Evolutionary conservation across 2,888 invertebrate genomes (phyloP).

Genomic region (Xylophagus ater): DNA sequence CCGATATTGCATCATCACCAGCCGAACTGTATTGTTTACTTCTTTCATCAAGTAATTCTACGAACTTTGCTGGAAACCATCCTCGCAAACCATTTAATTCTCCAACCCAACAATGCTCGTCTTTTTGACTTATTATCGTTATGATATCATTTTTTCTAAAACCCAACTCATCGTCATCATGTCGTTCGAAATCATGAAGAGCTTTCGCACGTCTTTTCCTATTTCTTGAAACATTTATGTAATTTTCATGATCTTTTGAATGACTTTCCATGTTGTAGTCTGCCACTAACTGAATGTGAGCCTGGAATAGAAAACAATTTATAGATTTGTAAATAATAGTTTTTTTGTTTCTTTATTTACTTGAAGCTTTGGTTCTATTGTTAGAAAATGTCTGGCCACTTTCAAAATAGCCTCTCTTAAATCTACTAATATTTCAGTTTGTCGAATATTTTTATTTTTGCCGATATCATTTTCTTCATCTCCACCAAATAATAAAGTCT

Average conservation of each 20-base stretch:
- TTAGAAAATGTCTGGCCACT: slow-evolving; percentile 87
- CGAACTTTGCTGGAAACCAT: slow-evolving; percentile 97
- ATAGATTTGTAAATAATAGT: no score
- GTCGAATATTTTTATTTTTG: slow-evolving; percentile 92
- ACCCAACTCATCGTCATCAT: slow-evolving; percentile 96
- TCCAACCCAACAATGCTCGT: slow-evolving; percentile 98
- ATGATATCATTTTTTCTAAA: slow-evolving; percentile 98
- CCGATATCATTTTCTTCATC: slow-evolving; percentile 67
- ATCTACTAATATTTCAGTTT: slow-evolving; percentile 97
- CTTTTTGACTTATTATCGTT: slow-evolving; percentile 91
- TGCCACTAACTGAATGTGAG: slow-evolving; percentile 70
- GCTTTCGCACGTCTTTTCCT: slow-evolving; percentile 89
- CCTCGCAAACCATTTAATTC: slow-evolving; percentile 90
- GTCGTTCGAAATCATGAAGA: slow-evolving; percentile 90
- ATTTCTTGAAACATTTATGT: slow-evolving; percentile 82
- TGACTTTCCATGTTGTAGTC: slow-evolving; percentile 96
- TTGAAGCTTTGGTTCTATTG: slow-evolving; percentile 75
- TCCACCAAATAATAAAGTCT: slow-evolving; percentile 76
- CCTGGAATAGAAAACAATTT: slow-evolving; percentile 25
- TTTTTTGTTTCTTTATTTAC: no score
- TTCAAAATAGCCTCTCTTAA: slow-evolving; percentile 90
- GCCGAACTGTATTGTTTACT: slow-evolving; percentile 84
- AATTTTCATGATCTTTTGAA: slow-evolving; percentile 85
- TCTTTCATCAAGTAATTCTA: slow-evolving; percentile 88
- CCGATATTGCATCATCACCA: slow-evolving; percentile 95